Evolutionary conservation across 2,113 vertebrate genomes (phyloP).

Genomic region (Equus quagga): DNA sequence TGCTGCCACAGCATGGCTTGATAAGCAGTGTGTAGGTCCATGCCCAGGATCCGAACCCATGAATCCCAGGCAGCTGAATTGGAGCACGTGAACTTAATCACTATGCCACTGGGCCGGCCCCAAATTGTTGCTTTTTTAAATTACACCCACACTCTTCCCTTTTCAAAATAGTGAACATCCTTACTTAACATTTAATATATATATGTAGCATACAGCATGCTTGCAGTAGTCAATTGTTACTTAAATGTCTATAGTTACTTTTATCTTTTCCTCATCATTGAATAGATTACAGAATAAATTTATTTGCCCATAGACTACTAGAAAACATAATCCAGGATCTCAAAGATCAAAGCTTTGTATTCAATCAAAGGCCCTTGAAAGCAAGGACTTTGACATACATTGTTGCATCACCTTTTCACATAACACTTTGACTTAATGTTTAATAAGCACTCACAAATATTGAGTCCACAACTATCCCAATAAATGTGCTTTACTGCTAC

Average conservation of each 20-base stretch:
- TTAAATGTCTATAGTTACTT: conserved; percentile 1
- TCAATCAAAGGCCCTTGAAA: not conserved
- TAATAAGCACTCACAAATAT: not conserved
- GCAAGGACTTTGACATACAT: not conserved
- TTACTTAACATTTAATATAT: conserved; percentile 6
- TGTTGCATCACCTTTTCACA: not conserved
- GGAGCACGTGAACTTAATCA: no score
- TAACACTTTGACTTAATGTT: not conserved
- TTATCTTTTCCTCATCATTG: not conserved
- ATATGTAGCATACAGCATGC: not conserved
- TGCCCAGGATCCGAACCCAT: no score
- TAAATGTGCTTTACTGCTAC: not conserved
- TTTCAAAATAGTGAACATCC: conserved; percentile 7
- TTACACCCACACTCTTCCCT: not conserved
- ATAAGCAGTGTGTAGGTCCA: no score
- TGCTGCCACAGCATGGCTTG: no score
- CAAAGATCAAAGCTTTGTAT: not conserved
- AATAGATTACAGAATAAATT: not conserved
- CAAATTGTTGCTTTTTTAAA: not conserved
- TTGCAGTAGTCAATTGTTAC: not conserved
- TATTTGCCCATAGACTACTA: not conserved
- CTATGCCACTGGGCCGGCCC: no score
- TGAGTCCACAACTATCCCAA: not conserved
- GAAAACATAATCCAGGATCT: not conserved
- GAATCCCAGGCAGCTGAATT: no score